Base-by-base conservation (phyloP, 2,797 vertebrate genomes). In the Pelodytes ibericus region DNA sequence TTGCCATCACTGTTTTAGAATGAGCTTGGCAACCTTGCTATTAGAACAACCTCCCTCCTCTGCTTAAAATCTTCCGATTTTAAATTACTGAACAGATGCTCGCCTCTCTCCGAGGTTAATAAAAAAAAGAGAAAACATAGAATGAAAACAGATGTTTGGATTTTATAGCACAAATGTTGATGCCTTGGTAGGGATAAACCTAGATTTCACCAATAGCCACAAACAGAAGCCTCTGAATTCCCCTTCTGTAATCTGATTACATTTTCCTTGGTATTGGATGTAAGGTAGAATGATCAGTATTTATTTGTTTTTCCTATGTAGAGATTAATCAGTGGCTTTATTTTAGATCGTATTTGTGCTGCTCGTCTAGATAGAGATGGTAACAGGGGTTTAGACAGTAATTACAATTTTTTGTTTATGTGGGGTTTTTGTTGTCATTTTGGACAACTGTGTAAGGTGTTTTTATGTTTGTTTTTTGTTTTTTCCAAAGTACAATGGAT, bases 191-290 rank as follows among this genome's bases (percentile, higher is more conserved):
- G 51, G 73, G 82, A 81, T 85, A 84, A 88, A 3, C 27, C 72
- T 67, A 79, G 83, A 85, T 87, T 84, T 85, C 69, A 67, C 57
- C 79, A 84, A 82, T 64, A 80, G 64, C 68, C 5, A 75, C 31
- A 57, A 77, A 83, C 79, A 66, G 84, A 59, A 79, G 69, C 16
- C 47, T 77, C 66, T 27, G 80, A 58, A 75, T 82, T 84, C 22
- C n/a, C n/a, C 39, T 80, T 80, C 74, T 82, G 75, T 87, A 89
- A 87, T 87, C 85, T 83, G 82, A 86, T 84, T 87, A 60, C 49
- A 80, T 77, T 80, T 49, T 64, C 84, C 61, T 61, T 56, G 74
- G 66, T 41, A 80, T 80, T 78, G 85, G 82, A 11, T 36, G 11
- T 11, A 11, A 36, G 36, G 36, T 39, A 39, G 36, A 39, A 39